Conservation (phyloP, 2,113 vertebrate genomes). For the Alligator mississippiensis region DNA sequence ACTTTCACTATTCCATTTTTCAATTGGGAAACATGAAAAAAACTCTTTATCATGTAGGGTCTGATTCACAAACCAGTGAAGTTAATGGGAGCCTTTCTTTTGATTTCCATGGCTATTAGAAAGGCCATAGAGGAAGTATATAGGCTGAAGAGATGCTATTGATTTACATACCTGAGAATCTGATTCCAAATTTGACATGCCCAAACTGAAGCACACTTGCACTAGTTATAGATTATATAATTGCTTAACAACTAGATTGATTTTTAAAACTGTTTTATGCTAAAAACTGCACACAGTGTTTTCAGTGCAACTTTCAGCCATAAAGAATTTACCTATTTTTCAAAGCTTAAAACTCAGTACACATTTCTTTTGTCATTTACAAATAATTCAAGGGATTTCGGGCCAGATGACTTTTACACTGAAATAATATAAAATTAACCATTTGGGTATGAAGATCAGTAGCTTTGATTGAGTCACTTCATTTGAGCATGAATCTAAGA, state of each 20-base stretch:
- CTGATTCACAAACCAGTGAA: neutral
- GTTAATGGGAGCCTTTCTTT: neutral
- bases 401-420: neutral
- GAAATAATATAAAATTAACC: neutral
- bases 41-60: neutral
- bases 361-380: neutral
- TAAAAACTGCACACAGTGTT: neutral
- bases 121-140: neutral
- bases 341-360: neutral
- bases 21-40: neutral
- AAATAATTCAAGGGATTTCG: rapidly evolving
- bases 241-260: neutral
- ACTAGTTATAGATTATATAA: neutral
- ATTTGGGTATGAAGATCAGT: neutral
- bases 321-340: neutral
- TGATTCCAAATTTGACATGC: neutral
- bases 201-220: neutral
- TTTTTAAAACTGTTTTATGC: neutral
- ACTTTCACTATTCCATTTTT: neutral
- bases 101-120: neutral
- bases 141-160: rapidly evolving
- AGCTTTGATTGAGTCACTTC: neutral
- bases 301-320: neutral
- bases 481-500: neutral
- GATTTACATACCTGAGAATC: neutral